Evolutionary conservation across 2,113 vertebrate species (phyloP), one percentile per base, ranked within the genome.

Genomic region (Hypomesus transpacificus): DNA sequence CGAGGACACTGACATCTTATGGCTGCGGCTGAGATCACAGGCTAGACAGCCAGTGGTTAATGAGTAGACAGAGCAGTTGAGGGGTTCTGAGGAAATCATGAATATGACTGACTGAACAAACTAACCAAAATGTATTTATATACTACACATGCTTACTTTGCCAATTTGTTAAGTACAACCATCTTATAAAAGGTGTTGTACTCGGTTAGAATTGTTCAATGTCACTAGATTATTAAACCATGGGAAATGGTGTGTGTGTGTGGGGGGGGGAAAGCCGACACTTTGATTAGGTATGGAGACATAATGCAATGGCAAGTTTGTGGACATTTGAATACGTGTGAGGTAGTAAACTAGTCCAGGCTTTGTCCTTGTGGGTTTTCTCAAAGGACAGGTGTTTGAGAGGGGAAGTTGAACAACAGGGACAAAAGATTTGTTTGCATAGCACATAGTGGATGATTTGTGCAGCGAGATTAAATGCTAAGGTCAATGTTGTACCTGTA

Each of bases 1-100:
- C 63, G 77, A 70, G 79, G 21, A 82, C 85, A 90, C 88, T 84
- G 93, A 87, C 92, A 91, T 80, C 92, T 76, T 13, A 1, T 85
- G 92, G 91, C 76, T 53, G 77, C 34, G 17, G 57, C 56, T 77
- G 70, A 22, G 70, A 83, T 75, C 18, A 71, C 71, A 77, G 51
- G 31, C 31, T 0, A 46, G 39, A 46, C 39, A 46, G 39, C 39
- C 9, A 2, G 4, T 46, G 9, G 39, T 11, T 46, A n/a, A 56
- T 22, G 16, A 31, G 1, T 5, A 28, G 21, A 9, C 14, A 18
- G 7, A 14, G 0, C 22, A 17, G 0, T 20, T 46, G 39, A 11
- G 39, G 9, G 9, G 9, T 9, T 9, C 5, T 46, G 9, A 46
- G 39, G 9, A 46, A 46, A 46, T 46, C 39, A 46, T 46, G 39